Percentiles rank a stretch among this genome's conserved stretches.
Evolutionary conservation across 2,113 vertebrate species (phyloP).

Genomic region (Typhlomys cinereus): DNA sequence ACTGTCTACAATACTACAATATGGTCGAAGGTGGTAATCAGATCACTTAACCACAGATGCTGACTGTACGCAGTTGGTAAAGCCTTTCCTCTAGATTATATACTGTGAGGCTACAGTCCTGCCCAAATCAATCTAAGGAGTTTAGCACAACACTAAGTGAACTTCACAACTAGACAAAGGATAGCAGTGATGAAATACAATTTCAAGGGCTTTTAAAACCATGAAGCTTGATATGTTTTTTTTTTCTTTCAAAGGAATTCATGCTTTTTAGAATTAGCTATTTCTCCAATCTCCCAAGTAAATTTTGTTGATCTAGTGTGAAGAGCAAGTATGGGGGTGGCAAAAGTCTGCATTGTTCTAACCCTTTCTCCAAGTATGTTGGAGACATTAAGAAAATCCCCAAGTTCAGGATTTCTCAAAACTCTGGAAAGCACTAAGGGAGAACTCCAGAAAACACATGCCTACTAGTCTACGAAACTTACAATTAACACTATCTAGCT

Average conservation of each 20-base stretch:
- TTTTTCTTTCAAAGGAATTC: constrained; percentile 9
- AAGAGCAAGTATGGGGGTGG: too few relatives aligned
- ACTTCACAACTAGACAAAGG: constrained; percentile 19
- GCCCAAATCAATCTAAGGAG: neutral
- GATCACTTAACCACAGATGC: neutral
- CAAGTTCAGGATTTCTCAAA: neutral
- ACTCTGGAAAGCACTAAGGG: neutral
- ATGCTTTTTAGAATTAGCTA: too few relatives aligned
- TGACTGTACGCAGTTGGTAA: neutral
- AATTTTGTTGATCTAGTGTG: too few relatives aligned
- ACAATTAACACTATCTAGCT: constrained; percentile 71
- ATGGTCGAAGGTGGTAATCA: neutral
- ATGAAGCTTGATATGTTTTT: neutral
- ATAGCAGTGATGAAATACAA: neutral
- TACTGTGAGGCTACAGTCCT: neutral
- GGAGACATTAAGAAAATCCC: neutral
- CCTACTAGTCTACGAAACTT: constrained; percentile 5
- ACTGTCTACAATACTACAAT: neutral
- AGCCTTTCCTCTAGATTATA: neutral
- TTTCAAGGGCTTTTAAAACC: neutral
- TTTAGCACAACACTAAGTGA: neutral
- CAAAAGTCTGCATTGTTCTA: neutral
- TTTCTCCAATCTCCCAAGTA: too few relatives aligned
- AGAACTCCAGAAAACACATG: constrained; percentile 11
- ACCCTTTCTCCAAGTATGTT: neutral